Evolutionary conservation across 2,797 vertebrate species (phyloP), one percentile per base, ranked within the genome.

Genomic region (Syndactyla subalaris): DNA sequence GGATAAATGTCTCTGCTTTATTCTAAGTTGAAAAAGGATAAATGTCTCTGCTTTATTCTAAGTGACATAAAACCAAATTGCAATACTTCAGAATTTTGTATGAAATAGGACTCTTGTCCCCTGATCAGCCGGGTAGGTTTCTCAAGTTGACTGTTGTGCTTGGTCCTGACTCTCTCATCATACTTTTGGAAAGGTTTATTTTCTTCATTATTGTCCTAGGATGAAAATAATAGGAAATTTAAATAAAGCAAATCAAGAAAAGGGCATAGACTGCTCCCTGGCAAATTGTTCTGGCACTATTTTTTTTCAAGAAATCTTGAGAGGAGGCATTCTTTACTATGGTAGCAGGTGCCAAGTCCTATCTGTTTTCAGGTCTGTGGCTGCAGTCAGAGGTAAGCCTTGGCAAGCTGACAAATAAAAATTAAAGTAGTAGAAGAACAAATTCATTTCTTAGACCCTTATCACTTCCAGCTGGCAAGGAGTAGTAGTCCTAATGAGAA

Each of bases 391-490:
- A 81, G 48, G 48, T 74, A 93, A 91, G 38, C 27, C 81, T 96
- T 95, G 94, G 93, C 77, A 93, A 85, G 43, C 8, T 27, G 66
- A 92, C 96, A 96, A 95, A 91, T 80, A 85, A 94, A 95, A 96
- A 96, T 96, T 96, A 94, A 96, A 95, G 78, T 72, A 92, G 70
- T 71, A 92, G 62, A 41, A 86, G 52, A 81, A 81, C 20, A 95
- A 95, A 92, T 76, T 93, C 68, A 75, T 93, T 90, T 88, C 61
- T 63, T 86, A 78, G 81, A 88, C 48, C 46, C 46, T 95, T 96
- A 77, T 89, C 81, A 89, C 71, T 93, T 93, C 88, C 94, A 91
- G 30, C 80, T 96, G 96, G 95, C 94, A 96, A 94, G 26, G 39
- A 93, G 20, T 52, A 85, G 34, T 52, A 92, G 49, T 87, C 71